These are phyloP conservation scores for Strigamia maritima DNA, from an alignment of 2,888 invertebrate genomes.

Conservation along the genomic window DNA sequence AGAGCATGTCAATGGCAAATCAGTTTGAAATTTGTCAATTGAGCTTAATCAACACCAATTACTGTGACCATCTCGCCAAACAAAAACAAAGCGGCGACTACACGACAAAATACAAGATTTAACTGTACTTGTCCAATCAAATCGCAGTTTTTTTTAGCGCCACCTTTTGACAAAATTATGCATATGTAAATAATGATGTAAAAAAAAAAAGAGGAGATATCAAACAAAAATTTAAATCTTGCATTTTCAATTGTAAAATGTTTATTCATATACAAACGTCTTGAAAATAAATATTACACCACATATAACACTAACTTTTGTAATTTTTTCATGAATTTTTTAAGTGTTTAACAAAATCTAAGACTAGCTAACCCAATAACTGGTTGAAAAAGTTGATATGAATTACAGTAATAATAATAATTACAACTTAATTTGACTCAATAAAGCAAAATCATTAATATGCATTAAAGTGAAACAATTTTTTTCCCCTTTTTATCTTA, in stretches of 20 bases:
- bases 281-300: conserved; percentile 4
- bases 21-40: background rate
- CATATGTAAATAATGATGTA: no score
- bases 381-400: conserved; percentile 15
- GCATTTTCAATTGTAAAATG: background rate
- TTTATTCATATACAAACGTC: background rate
- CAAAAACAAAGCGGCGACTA: background rate
- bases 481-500: background rate
- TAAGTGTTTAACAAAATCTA: background rate
- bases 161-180: background rate
- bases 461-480: background rate
- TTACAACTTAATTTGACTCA: background rate
- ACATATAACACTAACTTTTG: conserved; percentile 6
- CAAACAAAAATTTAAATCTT: no score
- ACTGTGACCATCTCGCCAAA: background rate
- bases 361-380: background rate
- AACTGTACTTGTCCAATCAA: background rate
- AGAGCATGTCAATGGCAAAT: background rate
- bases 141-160: background rate
- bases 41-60: background rate
- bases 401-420: conserved; percentile 6
- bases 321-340: background rate
- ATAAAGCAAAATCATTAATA: background rate
- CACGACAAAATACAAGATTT: conserved; percentile 3
- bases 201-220: no score